These are phyloP conservation scores for Agelastica alni DNA, from an alignment of 2,888 invertebrate genomes.

Conservation along the genomic window DNA sequence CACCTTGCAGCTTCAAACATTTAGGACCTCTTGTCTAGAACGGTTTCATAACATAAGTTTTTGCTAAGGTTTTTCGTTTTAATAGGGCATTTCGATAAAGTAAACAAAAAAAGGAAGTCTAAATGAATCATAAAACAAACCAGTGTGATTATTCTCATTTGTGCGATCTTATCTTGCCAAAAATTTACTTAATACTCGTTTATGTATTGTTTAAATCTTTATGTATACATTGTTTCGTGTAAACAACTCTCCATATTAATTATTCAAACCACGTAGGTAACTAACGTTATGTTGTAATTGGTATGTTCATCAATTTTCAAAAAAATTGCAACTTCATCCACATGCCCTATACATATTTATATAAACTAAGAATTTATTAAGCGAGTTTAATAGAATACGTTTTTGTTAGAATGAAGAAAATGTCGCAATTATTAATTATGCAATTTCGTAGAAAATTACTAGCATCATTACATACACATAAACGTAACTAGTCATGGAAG, in stretches of 20 bases:
- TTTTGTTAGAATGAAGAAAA: conserved; percentile 3
- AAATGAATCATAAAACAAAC: too few relatives aligned
- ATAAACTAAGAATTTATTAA: background rate
- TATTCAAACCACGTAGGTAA: background rate
- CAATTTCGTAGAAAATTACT: background rate
- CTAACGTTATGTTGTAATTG: background rate
- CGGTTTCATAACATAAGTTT: too few relatives aligned
- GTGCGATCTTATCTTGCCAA: too few relatives aligned
- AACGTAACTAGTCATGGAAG: conserved; percentile 1
- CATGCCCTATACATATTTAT: background rate
- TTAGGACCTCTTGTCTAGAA: too few relatives aligned
- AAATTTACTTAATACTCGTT: too few relatives aligned
- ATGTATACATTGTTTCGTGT: too few relatives aligned
- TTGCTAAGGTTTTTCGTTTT: too few relatives aligned
- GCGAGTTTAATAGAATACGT: background rate
- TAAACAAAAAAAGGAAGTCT: too few relatives aligned
- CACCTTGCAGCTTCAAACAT: too few relatives aligned
- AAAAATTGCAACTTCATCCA: background rate
- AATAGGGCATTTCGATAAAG: too few relatives aligned
- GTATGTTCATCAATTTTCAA: background rate
- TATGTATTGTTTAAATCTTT: too few relatives aligned
- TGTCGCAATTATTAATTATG: conserved; percentile 2
- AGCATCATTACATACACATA: background rate
- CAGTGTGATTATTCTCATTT: too few relatives aligned
- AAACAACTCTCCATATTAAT: background rate